These are phyloP conservation scores for Homarus americanus DNA, from an alignment of 1,140 invertebrate genomes.

Conservation along the genomic window DNA sequence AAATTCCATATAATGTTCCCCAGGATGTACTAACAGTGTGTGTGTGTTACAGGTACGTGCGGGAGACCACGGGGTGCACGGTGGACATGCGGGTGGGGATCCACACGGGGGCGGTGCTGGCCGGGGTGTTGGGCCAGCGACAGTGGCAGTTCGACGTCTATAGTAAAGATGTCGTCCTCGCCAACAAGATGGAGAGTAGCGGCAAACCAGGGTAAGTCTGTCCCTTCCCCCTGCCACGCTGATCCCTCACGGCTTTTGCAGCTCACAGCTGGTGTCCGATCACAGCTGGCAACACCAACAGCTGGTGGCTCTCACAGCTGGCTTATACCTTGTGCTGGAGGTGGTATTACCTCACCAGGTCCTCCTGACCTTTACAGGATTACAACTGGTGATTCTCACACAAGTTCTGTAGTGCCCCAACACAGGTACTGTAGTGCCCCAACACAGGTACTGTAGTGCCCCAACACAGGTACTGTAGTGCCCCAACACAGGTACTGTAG, in stretches of 20 bases:
- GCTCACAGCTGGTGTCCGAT: too few species aligned
- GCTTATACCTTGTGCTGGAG: too few species aligned
- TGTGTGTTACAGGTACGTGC: constrained; percentile 86
- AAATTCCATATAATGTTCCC: too few species aligned
- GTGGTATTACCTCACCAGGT: too few species aligned
- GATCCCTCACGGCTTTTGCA: too few species aligned
- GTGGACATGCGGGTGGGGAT: constrained; percentile 99
- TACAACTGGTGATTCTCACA: too few species aligned
- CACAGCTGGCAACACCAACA: too few species aligned
- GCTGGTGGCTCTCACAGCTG: background rate
- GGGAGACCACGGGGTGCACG: constrained; percentile 94
- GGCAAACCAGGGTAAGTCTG: constrained; percentile 93
- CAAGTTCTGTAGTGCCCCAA: background rate
- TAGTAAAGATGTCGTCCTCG: constrained; percentile 96
- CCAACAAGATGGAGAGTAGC: constrained; percentile 99
- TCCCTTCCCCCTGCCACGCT: too few species aligned
- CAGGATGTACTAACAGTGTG: background rate
- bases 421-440: background rate
- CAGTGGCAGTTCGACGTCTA: constrained; percentile 99
- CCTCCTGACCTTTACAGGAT: too few species aligned
- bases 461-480: too few species aligned
- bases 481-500: too few species aligned
- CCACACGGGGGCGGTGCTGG: constrained; percentile 96
- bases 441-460: too few species aligned
- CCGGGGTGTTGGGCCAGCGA: constrained; percentile 95